A percentile compares a stretch with the other conserved stretches of the same genome.
Conservation (phyloP, 2,113 vertebrate genomes). For the Microcebus murinus region DNA sequence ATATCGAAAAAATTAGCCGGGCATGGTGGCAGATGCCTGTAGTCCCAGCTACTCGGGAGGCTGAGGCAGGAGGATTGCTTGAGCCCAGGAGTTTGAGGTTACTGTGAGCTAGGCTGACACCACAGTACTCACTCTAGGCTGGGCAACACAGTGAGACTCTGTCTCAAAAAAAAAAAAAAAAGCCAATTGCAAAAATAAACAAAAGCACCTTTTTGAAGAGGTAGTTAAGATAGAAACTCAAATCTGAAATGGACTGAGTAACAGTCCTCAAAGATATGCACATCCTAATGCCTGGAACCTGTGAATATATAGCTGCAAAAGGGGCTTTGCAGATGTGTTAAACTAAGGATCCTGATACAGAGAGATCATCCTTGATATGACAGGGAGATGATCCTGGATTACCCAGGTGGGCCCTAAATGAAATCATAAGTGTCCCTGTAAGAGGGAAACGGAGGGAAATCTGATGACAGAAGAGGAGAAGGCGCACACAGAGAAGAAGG, state of each 20-base stretch:
- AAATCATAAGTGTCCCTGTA: not conserved
- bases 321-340: not conserved
- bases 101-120: too few species aligned
- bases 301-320: not conserved
- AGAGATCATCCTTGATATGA: not conserved
- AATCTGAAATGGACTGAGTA: not conserved
- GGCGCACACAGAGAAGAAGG: not conserved
- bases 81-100: too few species aligned
- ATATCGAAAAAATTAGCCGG: too few species aligned
- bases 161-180: not conserved
- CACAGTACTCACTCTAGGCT: too few species aligned
- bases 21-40: too few species aligned
- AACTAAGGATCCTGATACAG: not conserved
- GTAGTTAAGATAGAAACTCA: not conserved
- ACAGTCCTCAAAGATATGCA: not conserved
- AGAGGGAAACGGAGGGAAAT: not conserved
- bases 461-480: not conserved
- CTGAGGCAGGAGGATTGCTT: too few species aligned
- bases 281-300: not conserved
- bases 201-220: not conserved
- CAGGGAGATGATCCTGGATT: not conserved
- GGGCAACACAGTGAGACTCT: too few species aligned
- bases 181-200: not conserved
- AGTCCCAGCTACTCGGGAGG: too few species aligned
- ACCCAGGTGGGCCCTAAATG: not conserved